Evolutionary conservation across 2,797 vertebrate genomes (phyloP), one percentile per base, ranked within the genome.

Genomic region (Liasis olivaceus): DNA sequence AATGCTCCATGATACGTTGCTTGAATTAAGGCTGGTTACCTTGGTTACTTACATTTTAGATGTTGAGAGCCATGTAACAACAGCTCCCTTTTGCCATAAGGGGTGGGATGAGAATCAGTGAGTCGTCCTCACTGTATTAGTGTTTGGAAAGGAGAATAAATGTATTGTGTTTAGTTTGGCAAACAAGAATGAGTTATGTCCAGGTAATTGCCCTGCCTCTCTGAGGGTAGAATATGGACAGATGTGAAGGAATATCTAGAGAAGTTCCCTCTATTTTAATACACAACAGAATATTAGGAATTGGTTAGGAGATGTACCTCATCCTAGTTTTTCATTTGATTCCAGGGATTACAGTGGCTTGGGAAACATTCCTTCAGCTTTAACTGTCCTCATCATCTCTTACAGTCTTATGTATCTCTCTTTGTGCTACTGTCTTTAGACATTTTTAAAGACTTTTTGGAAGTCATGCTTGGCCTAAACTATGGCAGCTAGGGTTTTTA

Each of bases 11-110:
- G 89, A 63, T 87, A 90, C 63, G 9, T 64, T 36, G 85, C 31
- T 28, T 81, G 17, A 88, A 90, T 93, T 93, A 90, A 31, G 31
- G 4, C 88, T 92, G 63, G 91, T 92, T 89, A 89, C 88, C 89
- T 90, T 88, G 85, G 89, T 90, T 66, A 90, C 36, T 58, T 63
- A 59, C 69, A 20, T 2, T 31, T 88, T 87, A 90, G 59, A 85
- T 42, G 72, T 62, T 58, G 54, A 72, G 81, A 63, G n/a, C 36
- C 2, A 47, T 20, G 47, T 86, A n/a, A n/a, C n/a, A 92, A 72
- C 54, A 28, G 14, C 58, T 47, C 24, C 81, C 13, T 62, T 59
- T 64, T 58, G 47, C 63, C 59, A 24, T 87, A 2, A 58, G 59
- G n/a, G 87, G 31, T 56, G 22, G 13, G 42, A 56, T 54, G 64